These are phyloP conservation scores for Chelmon rostratus DNA, from an alignment of 2,797 vertebrate genomes.

Conservation along the genomic window DNA sequence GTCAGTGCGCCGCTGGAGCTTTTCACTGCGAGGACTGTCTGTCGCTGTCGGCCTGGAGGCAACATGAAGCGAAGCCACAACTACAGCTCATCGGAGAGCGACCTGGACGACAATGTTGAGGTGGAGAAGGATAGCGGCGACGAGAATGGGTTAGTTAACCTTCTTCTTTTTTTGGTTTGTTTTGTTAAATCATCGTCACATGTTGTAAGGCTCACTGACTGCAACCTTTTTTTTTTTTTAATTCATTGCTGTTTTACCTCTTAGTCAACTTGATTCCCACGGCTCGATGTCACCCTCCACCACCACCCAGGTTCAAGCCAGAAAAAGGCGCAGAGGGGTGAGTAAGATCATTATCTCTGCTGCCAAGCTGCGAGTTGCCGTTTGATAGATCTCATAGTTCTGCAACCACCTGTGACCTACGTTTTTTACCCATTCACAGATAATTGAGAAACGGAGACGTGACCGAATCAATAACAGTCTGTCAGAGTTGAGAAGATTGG, in stretches of 20 bases:
- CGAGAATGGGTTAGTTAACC: constrained; percentile 89
- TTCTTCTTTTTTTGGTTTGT: neutral
- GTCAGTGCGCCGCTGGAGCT: constrained; percentile 43
- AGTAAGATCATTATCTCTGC: constrained; percentile 59
- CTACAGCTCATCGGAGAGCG: constrained; percentile 95
- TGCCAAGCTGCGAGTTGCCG: constrained; percentile 8
- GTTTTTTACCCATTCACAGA: constrained; percentile 79
- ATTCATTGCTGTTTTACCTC: constrained; percentile 1
- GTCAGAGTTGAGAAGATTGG: constrained; percentile 94
- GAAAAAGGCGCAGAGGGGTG: constrained; percentile 96
- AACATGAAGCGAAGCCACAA: constrained; percentile 93
- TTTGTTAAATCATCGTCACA: neutral
- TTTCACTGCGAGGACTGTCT: neutral
- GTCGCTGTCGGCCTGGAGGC: neutral
- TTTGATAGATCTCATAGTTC: neutral
- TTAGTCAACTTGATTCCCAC: constrained; percentile 85
- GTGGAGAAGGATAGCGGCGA: constrained; percentile 96
- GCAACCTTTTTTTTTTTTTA: too few relatives aligned
- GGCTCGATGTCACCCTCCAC: constrained; percentile 92
- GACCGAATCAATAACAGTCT: constrained; percentile 98
- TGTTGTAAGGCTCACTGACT: neutral
- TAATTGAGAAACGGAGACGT: constrained; percentile 97
- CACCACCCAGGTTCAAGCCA: constrained; percentile 93
- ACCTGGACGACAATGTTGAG: constrained; percentile 94
- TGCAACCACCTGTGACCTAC: neutral